Conservation (phyloP, 2,113 vertebrate species). For the Chinchilla lanigera region DNA sequence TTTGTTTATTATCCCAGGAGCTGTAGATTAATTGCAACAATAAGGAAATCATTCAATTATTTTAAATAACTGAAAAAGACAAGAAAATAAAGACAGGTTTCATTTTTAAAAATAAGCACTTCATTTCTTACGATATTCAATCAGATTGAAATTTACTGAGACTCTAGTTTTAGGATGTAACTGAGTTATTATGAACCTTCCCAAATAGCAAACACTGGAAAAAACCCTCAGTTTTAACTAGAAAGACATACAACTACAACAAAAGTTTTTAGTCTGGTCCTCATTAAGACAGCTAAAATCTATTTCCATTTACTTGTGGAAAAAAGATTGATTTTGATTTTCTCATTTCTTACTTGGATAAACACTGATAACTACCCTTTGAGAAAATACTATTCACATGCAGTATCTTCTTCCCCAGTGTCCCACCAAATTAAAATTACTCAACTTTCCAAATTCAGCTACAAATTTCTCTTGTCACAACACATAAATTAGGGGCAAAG, state of each 20-base stretch:
- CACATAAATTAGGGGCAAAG: conserved; percentile 58
- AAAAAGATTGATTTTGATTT: conserved; percentile 75
- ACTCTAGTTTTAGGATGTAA: conserved; percentile 2
- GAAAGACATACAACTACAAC: not conserved
- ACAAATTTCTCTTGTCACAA: conserved; percentile 55
- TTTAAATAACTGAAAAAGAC: conserved; percentile 50
- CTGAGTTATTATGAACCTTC: not conserved
- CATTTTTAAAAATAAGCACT: conserved; percentile 24
- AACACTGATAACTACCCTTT: conserved; percentile 57
- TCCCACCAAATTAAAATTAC: conserved; percentile 64
- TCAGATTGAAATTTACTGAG: conserved; percentile 45
- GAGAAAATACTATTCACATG: conserved; percentile 52
- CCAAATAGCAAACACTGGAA: conserved; percentile 47
- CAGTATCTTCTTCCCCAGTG: conserved; percentile 37
- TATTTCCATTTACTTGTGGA: conserved; percentile 68
- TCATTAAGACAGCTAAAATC: conserved; percentile 64
- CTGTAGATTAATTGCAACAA: not conserved
- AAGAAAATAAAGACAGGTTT: conserved; percentile 30
- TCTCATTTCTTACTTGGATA: conserved; percentile 72
- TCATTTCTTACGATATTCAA: conserved; percentile 29
- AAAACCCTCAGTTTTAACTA: conserved; percentile 57
- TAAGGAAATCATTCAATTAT: conserved; percentile 18
- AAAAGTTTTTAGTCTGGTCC: conserved; percentile 51
- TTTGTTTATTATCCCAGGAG: conserved; percentile 27
- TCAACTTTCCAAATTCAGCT: conserved; percentile 41